phyloP scores from a whole-genome alignment of 2,113 vertebrate species.

The Orcinus orca region DNA sequence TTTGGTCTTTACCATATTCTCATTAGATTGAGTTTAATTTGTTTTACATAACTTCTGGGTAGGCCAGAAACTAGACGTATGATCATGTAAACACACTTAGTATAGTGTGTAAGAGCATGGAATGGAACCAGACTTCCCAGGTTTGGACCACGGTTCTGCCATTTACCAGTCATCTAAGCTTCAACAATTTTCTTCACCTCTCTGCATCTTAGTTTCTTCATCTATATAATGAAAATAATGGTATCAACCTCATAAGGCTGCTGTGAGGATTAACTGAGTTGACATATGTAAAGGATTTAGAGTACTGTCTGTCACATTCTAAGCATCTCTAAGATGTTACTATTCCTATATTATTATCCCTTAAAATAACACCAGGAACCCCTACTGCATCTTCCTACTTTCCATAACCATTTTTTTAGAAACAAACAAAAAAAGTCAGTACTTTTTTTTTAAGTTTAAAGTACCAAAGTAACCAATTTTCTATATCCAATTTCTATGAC shows the following conservation, averaged over 20 bases:
- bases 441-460: background rate
- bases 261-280: background rate
- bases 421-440: background rate
- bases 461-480: background rate
- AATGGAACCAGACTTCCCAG: background rate
- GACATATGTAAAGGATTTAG: background rate
- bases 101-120: background rate
- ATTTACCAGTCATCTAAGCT: background rate
- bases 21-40: background rate
- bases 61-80: background rate
- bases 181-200: background rate
- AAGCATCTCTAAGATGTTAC: background rate
- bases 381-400: background rate
- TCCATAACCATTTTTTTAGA: background rate
- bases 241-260: background rate
- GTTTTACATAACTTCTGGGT: background rate
- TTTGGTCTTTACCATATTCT: background rate
- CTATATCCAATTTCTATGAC: background rate
- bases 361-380: background rate
- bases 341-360: background rate
- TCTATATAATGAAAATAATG: background rate
- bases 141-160: background rate
- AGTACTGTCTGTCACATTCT: background rate
- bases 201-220: background rate
- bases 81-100: background rate